Base-by-base conservation (phyloP, 2,888 invertebrate genomes). In the Orthosia gracilis region DNA sequence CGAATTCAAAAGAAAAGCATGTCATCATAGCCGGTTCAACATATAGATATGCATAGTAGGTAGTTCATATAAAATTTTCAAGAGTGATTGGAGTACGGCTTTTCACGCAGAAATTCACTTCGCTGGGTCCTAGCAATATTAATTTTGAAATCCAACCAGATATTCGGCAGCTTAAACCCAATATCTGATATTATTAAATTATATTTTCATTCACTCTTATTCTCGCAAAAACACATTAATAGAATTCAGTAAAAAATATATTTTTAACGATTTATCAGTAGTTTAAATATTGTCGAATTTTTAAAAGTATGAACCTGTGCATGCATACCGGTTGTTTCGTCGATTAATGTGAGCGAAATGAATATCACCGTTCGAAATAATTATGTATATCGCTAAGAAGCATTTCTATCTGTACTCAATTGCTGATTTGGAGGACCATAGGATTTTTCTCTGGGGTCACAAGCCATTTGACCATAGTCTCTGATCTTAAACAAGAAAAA, bases 61-160 rank as follows among this genome's bases (percentile, higher is more conserved):
- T 50, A 45, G 11, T 52, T 12, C n/a, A n/a, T 52, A 55, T 72
- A 52, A 57, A 79, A 62, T 63, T n/a, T 73, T 64, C 23, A 59
- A 59, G 54, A 74, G 21, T 54, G 31, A 52, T 63, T 69, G 40
- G 15, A 40, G 62, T 45, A 45, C 40, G 45, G 15, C 7, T 31
- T 67, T 64, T 63, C 23, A 47, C 45, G n/a, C 52, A 55, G 12
- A 54, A 66, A 64, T 80, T 50, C 78, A 74, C 58, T 55, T 67
- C 58, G 12, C 63, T 80, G 58, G 31, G 1, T 66, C 54, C 40
- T 21, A 21, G 58, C 17, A 64, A 74, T 55, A 59, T 67, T 64
- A 50, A 73, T 58, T 73, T 49, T 15, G 0, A 59, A 63, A 58
- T 49, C 5, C 21, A 50, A 17, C 40, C 45, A 66, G 21, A 31